phyloP scores from a whole-genome alignment of 2,797 vertebrate species.

The Alcedo quadribrachys region DNA sequence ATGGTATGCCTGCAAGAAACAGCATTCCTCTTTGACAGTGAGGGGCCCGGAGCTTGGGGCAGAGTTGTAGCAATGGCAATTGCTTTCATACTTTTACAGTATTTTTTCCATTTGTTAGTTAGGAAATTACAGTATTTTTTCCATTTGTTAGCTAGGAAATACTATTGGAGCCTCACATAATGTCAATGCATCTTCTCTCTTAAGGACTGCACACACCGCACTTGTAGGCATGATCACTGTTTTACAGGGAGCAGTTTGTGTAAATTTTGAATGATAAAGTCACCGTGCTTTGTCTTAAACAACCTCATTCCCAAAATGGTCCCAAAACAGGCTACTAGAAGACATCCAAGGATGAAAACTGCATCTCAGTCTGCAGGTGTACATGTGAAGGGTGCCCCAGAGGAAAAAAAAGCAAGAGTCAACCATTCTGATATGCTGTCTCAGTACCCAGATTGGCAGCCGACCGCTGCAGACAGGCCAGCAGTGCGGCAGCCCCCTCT shows the following conservation, averaged over 20 bases:
- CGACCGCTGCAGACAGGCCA: slow-evolving; percentile 15
- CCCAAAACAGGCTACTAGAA: background rate
- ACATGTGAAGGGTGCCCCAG: background rate
- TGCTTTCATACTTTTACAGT: background rate
- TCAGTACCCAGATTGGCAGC: background rate
- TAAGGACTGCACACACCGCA: fast-evolving
- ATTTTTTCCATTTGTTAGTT: background rate
- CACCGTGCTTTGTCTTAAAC: background rate
- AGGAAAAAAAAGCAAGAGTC: background rate
- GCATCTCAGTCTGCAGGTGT: background rate
- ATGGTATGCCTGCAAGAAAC: background rate
- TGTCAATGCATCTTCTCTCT: background rate
- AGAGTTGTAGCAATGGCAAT: background rate
- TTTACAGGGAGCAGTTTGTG: background rate
- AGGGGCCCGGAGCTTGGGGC: background rate
- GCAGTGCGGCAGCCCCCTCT: slow-evolving; percentile 29
- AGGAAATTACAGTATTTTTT: background rate
- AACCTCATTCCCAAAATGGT: background rate
- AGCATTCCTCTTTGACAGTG: background rate
- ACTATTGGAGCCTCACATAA: background rate
- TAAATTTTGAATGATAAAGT: background rate
- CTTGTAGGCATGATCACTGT: background rate
- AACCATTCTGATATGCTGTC: background rate
- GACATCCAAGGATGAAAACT: background rate
- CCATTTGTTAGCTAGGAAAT: background rate